Base-by-base conservation (phyloP, 2,888 invertebrate species). In the Mamestra brassicae region DNA sequence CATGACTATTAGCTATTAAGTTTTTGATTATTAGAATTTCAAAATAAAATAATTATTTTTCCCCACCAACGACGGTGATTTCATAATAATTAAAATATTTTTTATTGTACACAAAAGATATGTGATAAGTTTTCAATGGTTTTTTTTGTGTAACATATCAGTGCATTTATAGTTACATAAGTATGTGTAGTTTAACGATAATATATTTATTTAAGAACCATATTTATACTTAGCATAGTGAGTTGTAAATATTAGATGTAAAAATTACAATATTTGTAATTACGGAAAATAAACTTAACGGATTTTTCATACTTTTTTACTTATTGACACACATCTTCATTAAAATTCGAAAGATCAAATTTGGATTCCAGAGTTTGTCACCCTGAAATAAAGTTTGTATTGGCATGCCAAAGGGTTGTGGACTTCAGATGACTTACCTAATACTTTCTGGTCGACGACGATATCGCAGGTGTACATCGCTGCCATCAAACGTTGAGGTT, bases 381-480 rank as follows among this genome's bases (percentile, higher is more conserved):
- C 34, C 15, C 36, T 65, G 57, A 63, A 45, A 80, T 75, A 71
- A 66, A 74, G 57, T 70, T 54, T 3, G 58, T 26, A 65, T 68
- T 67, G 5, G 13, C 17, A 66, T 54, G 17, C 10, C 70, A 57
- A 70, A 61, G 67, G 17, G 2, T 4, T 4, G 4, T 45, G 3
- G 13, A 36, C 1, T 15, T 52, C 63, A 66, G n/a, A 45, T 71
- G n/a, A 97, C 98, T 98, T 94, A 98, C 99, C 99, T 90, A 99
- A 97, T 82, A 98, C 98, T 95, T 99, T 98, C 54, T 98, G 98
- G 88, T 98, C 98, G 45, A 98, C 98, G 79, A 98, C 97, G 79
- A 99, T 98, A 87, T 97, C 98, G 92, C 97, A 97, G 84, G 97
- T 97, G 92, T 99, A 99, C 98, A 99, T 99, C 6, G 99, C 99